phyloP scores from a whole-genome alignment of 2,797 vertebrate genomes.

The Typhlichthys eigenmanni region DNA sequence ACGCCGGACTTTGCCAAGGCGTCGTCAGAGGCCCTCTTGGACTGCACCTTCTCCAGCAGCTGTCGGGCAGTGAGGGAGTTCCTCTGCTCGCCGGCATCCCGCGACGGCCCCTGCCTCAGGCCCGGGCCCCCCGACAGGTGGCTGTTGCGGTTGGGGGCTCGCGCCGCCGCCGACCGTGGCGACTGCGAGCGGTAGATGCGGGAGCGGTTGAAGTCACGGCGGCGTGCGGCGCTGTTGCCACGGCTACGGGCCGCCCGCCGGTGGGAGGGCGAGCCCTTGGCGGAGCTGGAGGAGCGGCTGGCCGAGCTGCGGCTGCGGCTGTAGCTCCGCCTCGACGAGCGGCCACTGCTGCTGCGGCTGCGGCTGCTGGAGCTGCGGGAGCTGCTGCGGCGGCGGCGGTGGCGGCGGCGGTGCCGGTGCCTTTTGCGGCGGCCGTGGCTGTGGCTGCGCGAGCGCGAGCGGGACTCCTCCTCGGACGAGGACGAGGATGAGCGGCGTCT shows the following conservation, averaged over 20 bases:
- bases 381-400: conserved; percentile 81
- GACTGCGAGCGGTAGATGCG: conserved; percentile 95
- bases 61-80: conserved; percentile 91
- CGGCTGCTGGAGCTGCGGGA: conserved; percentile 81
- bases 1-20: conserved; percentile 81
- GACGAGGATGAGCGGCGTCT: conserved; percentile 88
- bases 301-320: conserved; percentile 90
- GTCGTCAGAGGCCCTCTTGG: conserved; percentile 82
- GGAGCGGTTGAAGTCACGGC: conserved; percentile 91
- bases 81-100: conserved; percentile 82
- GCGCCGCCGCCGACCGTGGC: conserved; percentile 82
- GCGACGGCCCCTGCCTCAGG: conserved; percentile 60
- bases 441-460: conserved; percentile 86
- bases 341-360: conserved; percentile 90
- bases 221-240: conserved; percentile 81
- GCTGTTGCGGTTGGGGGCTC: conserved; percentile 68
- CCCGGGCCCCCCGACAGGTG: conserved; percentile 61
- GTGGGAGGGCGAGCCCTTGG: conserved; percentile 75
- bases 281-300: conserved; percentile 84
- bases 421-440: conserved; percentile 84
- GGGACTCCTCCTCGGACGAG: conserved; percentile 86
- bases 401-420: conserved; percentile 76
- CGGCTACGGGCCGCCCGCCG: conserved; percentile 76
- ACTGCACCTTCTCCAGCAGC: conserved; percentile 92
- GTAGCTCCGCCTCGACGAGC: conserved; percentile 91